Conservation (phyloP, 2,888 invertebrate genomes). For the Melangyna quadrimaculata region DNA sequence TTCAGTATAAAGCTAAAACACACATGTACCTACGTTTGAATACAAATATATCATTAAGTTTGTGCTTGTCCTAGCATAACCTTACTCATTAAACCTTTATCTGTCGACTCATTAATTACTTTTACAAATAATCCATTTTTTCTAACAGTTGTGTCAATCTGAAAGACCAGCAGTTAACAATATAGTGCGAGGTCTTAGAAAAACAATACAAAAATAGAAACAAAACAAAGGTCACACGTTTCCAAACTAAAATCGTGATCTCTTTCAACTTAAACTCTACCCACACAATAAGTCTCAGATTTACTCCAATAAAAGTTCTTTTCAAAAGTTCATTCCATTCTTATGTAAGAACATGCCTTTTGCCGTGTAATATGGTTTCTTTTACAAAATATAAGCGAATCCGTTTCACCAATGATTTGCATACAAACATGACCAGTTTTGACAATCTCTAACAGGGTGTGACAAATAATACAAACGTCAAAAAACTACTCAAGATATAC, state of each 20-base stretch:
- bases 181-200: conserved; percentile 38
- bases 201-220: neutral
- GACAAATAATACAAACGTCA: neutral
- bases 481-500: neutral
- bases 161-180: neutral
- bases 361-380: neutral
- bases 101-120: conserved; percentile 31
- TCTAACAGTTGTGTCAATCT: conserved; percentile 5
- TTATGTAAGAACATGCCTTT: conserved; percentile 31
- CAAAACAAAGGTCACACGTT: conserved; percentile 49
- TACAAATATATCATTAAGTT: neutral
- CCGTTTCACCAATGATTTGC: conserved; percentile 39
- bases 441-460: conserved; percentile 16
- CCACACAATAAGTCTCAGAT: neutral
- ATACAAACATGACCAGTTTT: conserved; percentile 34
- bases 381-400: conserved; percentile 19
- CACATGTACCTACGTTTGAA: neutral
- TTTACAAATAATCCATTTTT: conserved; percentile 11
- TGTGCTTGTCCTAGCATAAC: neutral
- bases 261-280: neutral
- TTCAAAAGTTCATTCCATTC: conserved; percentile 16
- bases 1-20: neutral
- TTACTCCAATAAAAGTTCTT: conserved; percentile 33
- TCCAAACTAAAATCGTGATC: conserved; percentile 50
- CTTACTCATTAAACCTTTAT: neutral